Conservation (phyloP, 2,113 vertebrate species). For the Excalfactoria chinensis region DNA sequence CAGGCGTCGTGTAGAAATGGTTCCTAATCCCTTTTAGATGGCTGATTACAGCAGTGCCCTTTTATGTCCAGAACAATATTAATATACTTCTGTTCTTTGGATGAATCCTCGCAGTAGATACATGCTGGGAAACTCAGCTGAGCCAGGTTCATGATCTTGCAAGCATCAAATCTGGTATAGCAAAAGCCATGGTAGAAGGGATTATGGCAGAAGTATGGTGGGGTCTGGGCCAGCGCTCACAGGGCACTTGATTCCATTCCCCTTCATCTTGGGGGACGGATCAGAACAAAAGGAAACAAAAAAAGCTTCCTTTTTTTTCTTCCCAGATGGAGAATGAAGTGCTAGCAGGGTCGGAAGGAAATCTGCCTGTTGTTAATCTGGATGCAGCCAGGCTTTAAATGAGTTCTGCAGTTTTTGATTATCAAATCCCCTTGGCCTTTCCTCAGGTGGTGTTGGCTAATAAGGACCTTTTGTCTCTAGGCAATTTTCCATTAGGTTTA, state of each 20-base stretch:
- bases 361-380: not conserved
- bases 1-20: accelerated
- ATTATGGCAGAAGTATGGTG: not conserved
- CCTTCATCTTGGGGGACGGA: not conserved
- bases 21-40: accelerated
- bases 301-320: not conserved
- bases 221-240: not conserved
- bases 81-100: not conserved
- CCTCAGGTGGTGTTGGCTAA: not conserved
- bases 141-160: no score
- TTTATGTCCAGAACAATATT: not conserved
- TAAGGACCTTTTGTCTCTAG: not conserved
- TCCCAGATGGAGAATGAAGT: not conserved
- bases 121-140: not conserved
- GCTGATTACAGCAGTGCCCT: accelerated
- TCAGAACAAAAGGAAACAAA: not conserved
- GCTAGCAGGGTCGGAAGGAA: not conserved
- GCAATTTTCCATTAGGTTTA: not conserved
- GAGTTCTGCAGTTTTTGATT: not conserved
- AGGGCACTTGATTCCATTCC: not conserved
- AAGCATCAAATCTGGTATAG: not conserved
- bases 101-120: not conserved
- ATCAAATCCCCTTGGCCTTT: not conserved
- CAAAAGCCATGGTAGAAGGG: not conserved
- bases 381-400: not conserved